phyloP scores from a whole-genome alignment of 2,797 vertebrate species.

The Rousettus madagascariensis region DNA sequence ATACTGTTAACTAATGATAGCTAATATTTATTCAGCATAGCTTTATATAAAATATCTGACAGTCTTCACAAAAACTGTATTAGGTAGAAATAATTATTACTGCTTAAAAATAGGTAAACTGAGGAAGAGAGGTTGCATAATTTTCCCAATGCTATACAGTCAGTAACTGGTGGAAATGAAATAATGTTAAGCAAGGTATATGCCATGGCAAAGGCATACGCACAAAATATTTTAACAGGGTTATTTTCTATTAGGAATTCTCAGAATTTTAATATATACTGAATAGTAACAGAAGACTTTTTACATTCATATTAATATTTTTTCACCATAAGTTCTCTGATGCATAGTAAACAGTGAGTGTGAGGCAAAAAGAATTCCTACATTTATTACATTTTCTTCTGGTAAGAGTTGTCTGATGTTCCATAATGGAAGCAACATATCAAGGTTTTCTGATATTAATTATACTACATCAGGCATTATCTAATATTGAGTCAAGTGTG shows the following conservation, averaged over 20 bases:
- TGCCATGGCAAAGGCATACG: conserved; percentile 1
- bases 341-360: conserved; percentile 15
- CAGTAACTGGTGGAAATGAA: background rate
- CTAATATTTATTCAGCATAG: conserved; percentile 14
- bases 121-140: background rate
- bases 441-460: conserved; percentile 42
- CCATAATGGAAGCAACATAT: background rate
- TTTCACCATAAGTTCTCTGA: conserved; percentile 17
- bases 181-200: background rate
- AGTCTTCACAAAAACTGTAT: conserved; percentile 4
- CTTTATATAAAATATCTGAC: conserved; percentile 2
- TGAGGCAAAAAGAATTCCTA: background rate
- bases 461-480: background rate
- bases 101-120: conserved; percentile 39
- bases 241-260: conserved; percentile 28
- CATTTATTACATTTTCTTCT: conserved; percentile 51
- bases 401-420: background rate
- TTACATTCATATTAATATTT: background rate
- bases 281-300: background rate
- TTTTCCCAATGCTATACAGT: background rate
- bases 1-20: background rate
- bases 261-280: conserved; percentile 33
- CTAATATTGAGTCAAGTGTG: background rate
- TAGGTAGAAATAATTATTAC: conserved; percentile 9
- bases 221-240: conserved; percentile 18